Evolutionary conservation across 2,113 vertebrate genomes (phyloP).

Genomic region (Cariama cristata): DNA sequence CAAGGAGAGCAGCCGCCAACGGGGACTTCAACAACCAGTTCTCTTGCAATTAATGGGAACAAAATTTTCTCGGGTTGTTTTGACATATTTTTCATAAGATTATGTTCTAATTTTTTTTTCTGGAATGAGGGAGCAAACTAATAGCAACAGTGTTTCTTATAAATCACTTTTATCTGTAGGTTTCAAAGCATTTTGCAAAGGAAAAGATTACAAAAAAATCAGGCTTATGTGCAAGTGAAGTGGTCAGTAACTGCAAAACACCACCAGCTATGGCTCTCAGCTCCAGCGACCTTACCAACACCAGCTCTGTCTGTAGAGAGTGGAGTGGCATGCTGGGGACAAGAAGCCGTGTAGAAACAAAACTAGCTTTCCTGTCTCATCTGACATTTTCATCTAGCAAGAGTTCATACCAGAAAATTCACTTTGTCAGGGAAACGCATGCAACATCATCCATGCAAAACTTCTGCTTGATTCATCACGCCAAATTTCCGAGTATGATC

Average conservation of each 20-base stretch:
- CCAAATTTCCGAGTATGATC: not conserved
- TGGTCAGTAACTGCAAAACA: not conserved
- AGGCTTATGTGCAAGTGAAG: not conserved
- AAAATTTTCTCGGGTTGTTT: not conserved
- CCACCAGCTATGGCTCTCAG: not conserved
- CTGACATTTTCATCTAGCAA: not conserved
- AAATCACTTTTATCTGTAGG: not conserved
- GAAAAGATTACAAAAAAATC: not conserved
- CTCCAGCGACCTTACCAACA: not conserved
- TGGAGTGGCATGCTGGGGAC: too few relatives aligned
- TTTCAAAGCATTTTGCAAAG: not conserved
- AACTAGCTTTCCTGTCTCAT: not conserved
- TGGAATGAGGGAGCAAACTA: not conserved
- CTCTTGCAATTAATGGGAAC: not conserved
- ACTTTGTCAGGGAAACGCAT: not conserved
- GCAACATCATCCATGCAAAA: accelerated
- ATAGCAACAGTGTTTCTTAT: accelerated
- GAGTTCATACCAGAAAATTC: not conserved
- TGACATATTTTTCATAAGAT: not conserved
- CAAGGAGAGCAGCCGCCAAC: not conserved
- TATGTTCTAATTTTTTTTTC: too few relatives aligned
- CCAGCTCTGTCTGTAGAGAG: not conserved
- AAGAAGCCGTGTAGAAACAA: not conserved
- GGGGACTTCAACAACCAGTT: not conserved
- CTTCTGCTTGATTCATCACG: not conserved